These are phyloP conservation scores for Sthenelais limicola DNA, from an alignment of 2,888 invertebrate species.

Conservation along the genomic window DNA sequence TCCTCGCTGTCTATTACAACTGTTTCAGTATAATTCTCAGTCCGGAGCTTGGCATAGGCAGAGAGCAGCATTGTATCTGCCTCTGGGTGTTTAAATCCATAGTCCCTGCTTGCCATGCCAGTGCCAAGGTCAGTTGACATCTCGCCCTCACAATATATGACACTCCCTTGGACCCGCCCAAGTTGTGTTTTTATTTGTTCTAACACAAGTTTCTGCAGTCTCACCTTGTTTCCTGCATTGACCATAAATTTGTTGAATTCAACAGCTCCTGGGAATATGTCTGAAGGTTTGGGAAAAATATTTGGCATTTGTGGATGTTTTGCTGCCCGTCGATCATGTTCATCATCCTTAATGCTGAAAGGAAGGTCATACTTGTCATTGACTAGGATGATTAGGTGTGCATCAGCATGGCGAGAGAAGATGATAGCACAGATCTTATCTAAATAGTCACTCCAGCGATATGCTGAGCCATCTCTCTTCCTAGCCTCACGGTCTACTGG, in stretches of 20 bases:
- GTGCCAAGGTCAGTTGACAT: neutral
- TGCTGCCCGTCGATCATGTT: no score
- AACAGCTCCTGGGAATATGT: no score
- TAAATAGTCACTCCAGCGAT: slow-evolving; percentile 18
- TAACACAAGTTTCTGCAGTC: no score
- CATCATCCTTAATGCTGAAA: no score
- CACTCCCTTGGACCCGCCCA: no score
- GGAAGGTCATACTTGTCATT: neutral
- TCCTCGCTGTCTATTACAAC: no score
- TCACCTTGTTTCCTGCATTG: no score
- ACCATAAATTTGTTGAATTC: no score
- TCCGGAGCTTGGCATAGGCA: slow-evolving; percentile 4
- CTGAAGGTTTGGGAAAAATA: neutral
- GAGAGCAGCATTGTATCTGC: no score
- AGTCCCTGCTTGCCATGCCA: neutral
- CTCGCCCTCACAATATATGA: no score
- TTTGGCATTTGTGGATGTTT: neutral
- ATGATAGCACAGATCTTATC: slow-evolving; percentile 5
- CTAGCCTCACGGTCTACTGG: slow-evolving; percentile 10
- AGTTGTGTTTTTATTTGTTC: no score
- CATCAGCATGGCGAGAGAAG: no score
- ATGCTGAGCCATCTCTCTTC: slow-evolving; percentile 6
- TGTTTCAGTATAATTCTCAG: neutral
- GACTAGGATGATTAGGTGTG: neutral
- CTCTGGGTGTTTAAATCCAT: slow-evolving; percentile 14